These are phyloP conservation scores for Rhyacichthys aspro DNA, from an alignment of 2,797 vertebrate species.

Conservation along the genomic window DNA sequence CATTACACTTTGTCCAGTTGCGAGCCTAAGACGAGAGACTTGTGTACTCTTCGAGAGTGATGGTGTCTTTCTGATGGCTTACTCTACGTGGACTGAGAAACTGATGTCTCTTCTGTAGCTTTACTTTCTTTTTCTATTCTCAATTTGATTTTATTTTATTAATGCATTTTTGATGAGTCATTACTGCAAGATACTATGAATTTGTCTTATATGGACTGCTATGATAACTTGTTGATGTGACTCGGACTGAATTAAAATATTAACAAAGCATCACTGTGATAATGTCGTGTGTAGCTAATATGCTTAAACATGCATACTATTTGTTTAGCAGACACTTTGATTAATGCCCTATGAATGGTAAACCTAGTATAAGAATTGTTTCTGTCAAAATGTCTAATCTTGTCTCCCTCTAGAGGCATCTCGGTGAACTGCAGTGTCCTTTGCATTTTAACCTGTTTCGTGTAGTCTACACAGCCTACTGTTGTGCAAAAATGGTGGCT, in stretches of 20 bases:
- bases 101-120: slow-evolving; percentile 58
- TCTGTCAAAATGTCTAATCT: no score
- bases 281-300: neutral
- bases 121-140: slow-evolving; percentile 64
- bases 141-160: slow-evolving; percentile 77
- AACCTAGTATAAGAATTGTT: no score
- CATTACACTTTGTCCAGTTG: slow-evolving; percentile 45
- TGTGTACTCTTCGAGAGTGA: slow-evolving; percentile 66
- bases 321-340: no score
- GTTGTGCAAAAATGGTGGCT: no score
- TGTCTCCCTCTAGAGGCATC: no score
- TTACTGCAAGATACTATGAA: slow-evolving; percentile 79
- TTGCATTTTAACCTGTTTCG: no score
- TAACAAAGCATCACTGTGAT: slow-evolving; percentile 16
- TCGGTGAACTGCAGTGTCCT: no score
- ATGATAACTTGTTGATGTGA: slow-evolving; percentile 84
- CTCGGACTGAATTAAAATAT: slow-evolving; percentile 77
- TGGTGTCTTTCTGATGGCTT: slow-evolving; percentile 81
- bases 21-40: slow-evolving; percentile 81
- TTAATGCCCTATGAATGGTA: no score
- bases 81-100: slow-evolving; percentile 39
- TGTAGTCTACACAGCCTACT: no score
- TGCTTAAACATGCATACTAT: no score
- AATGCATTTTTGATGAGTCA: slow-evolving; percentile 78
- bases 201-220: slow-evolving; percentile 79